Evolutionary conservation across 2,888 invertebrate genomes (phyloP).

Genomic region (Linnaemya tessellans): DNA sequence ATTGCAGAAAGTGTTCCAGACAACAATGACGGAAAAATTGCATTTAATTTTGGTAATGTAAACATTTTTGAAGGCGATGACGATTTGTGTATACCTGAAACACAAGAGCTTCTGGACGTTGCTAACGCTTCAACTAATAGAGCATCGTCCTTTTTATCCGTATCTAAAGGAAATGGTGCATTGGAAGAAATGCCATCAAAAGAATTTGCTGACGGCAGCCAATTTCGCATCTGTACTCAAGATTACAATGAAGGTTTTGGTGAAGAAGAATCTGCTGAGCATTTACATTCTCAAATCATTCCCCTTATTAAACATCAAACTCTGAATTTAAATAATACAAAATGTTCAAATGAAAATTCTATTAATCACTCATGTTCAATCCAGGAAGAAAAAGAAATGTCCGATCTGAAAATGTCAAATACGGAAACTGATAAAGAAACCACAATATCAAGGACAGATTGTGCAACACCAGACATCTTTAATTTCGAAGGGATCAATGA

Average conservation of each 20-base stretch:
- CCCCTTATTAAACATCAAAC: slow-evolving; percentile 67
- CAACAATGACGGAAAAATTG: slow-evolving; percentile 31
- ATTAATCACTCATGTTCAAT: neutral
- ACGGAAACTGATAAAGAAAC: slow-evolving; percentile 50
- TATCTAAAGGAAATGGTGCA: neutral
- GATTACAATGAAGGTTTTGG: slow-evolving; percentile 75
- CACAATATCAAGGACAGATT: slow-evolving; percentile 34
- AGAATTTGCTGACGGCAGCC: slow-evolving; percentile 59
- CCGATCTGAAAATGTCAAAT: slow-evolving; percentile 58
- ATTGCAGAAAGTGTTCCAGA: slow-evolving; percentile 66
- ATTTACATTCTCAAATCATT: slow-evolving; percentile 68
- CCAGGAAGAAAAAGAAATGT: slow-evolving; percentile 72
- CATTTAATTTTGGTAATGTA: slow-evolving; percentile 38
- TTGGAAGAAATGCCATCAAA: slow-evolving; percentile 48
- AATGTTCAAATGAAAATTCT: neutral
- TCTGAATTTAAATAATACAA: slow-evolving; percentile 51
- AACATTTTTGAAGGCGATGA: slow-evolving; percentile 72
- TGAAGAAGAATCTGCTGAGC: slow-evolving; percentile 52
- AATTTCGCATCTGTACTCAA: slow-evolving; percentile 76
- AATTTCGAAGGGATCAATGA: slow-evolving; percentile 54
- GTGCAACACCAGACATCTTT: slow-evolving; percentile 72
- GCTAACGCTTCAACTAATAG: neutral
- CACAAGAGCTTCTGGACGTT: slow-evolving; percentile 73
- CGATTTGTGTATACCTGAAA: slow-evolving; percentile 78
- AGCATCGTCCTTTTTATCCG: neutral